Conservation (phyloP, 2,888 invertebrate genomes). For the Lordiphosa fenestrarum region DNA sequence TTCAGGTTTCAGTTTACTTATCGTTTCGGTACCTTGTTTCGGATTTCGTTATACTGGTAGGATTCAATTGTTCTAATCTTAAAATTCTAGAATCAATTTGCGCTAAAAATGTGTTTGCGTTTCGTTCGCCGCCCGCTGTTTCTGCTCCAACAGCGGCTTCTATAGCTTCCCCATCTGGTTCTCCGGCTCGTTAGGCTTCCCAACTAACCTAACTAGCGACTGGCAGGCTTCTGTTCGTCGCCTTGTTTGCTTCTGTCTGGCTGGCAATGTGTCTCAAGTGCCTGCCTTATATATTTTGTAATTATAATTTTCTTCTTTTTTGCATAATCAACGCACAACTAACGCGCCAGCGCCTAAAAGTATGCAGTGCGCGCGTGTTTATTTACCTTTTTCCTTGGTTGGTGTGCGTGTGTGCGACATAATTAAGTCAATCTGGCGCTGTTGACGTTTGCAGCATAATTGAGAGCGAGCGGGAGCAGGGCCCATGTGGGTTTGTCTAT, state of each 20-base stretch:
- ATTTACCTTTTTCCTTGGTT: slow-evolving; percentile 46
- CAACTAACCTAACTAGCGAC: slow-evolving; percentile 24
- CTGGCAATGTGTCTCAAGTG: slow-evolving; percentile 55
- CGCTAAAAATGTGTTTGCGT: too few relatives aligned
- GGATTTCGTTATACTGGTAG: too few relatives aligned
- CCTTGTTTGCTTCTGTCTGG: slow-evolving; percentile 23
- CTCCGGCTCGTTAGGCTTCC: not conserved
- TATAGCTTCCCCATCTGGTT: not conserved
- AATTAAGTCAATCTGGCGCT: slow-evolving; percentile 66
- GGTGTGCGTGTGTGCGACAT: slow-evolving; percentile 40
- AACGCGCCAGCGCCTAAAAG: slow-evolving; percentile 36
- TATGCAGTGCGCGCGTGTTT: slow-evolving; percentile 58
- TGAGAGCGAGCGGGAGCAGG: slow-evolving; percentile 45
- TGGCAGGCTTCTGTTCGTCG: slow-evolving; percentile 10
- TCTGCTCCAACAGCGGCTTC: too few relatives aligned
- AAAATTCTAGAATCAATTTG: too few relatives aligned
- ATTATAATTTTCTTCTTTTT: slow-evolving; percentile 58
- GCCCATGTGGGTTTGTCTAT: slow-evolving; percentile 28
- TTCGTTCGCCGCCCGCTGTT: too few relatives aligned
- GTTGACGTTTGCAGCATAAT: slow-evolving; percentile 69
- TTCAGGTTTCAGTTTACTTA: too few relatives aligned
- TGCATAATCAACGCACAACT: slow-evolving; percentile 49
- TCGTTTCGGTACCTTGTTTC: too few relatives aligned
- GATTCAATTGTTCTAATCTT: too few relatives aligned
- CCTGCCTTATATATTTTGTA: slow-evolving; percentile 64